Base-by-base conservation (phyloP, 2,888 invertebrate genomes). In the Trichacis sp. region DNA sequence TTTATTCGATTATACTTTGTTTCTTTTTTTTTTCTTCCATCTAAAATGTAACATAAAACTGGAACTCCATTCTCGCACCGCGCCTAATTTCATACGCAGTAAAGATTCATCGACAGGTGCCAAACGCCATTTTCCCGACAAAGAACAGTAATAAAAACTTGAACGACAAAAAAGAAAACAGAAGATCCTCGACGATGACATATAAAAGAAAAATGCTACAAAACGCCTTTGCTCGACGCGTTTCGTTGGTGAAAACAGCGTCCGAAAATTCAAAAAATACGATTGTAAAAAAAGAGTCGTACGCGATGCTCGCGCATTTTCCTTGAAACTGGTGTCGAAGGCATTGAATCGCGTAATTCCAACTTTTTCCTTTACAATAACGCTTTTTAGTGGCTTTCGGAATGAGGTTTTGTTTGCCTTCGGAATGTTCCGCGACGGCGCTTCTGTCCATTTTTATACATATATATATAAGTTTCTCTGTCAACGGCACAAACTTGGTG, bases 1-100 rank as follows among this genome's bases (percentile, higher is more conserved):
- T 74, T 77, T 77, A 77, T 73, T 74, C 66, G 66, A 68, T 73
- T 77, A 76, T 77, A 72, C 68, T 72, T 57, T 57, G 62, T 71
- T 68, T 42, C 68, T 72, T 57, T 57, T 64, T 72, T 68, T 42
- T 57, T 53, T 64, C 47, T 68, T 70, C 58, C 68, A 56, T 63
- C 63, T 72, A 69, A 65, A 71, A 59, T 66, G 54, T 72, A 69
- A 69, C 64, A 73, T 66, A 69, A 69, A 59, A 68, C 64, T 65
- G 66, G 52, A 69, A 68, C 55, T 63, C 64, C 55, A 56, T 64
- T 55, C 65, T 59, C 53, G 51, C 59, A 59, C 66, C 63, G 61
- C 65, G 60, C 46, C 42, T 47, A 66, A 64, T 47, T 24, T 65
- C 42, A 46, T 51, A 29, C 17, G 57, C 57, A 66, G 54, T 54